Evolutionary conservation across 2,797 vertebrate species (phyloP).

Genomic region (Hippocampus kuda): DNA sequence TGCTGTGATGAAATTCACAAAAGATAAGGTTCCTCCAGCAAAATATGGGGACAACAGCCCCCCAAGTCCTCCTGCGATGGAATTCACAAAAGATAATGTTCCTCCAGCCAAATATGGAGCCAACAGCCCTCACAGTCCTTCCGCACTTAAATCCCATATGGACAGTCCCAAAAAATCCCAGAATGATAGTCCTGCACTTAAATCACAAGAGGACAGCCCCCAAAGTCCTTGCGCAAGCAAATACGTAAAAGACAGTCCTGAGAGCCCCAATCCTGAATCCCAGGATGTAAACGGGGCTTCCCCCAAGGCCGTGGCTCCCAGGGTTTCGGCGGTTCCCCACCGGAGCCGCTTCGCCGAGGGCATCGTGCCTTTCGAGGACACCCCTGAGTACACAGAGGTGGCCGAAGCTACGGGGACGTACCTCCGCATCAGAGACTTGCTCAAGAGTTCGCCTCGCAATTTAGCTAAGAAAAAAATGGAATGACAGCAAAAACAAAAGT

Average conservation of each 20-base stretch:
- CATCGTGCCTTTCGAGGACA: constrained; percentile 92
- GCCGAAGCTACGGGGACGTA: constrained; percentile 89
- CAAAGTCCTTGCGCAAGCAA: constrained; percentile 14
- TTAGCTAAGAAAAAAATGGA: constrained; percentile 72
- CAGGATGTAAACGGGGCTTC: constrained; percentile 15
- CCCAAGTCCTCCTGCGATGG: constrained; percentile 15
- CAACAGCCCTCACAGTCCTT: constrained; percentile 2
- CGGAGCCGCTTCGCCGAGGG: constrained; percentile 88
- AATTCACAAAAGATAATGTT: constrained; percentile 1
- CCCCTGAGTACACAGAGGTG: constrained; percentile 92
- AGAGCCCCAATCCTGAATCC: constrained; percentile 9
- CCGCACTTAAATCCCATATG: background rate
- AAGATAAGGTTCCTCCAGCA: constrained; percentile 15
- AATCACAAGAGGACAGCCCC: constrained; percentile 7
- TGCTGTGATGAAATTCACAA: constrained; percentile 5
- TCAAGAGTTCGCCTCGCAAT: constrained; percentile 88
- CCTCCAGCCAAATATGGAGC: background rate
- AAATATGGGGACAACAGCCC: constrained; percentile 9
- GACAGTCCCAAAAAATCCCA: constrained; percentile 15
- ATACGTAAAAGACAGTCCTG: background rate
- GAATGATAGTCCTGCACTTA: constrained; percentile 14
- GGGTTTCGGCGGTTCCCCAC: constrained; percentile 70
- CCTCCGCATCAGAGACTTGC: constrained; percentile 79
- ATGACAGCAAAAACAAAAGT: background rate
- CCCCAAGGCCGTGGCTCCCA: background rate